Conservation (phyloP, 2,888 invertebrate species). For the Melanotus villosus region DNA sequence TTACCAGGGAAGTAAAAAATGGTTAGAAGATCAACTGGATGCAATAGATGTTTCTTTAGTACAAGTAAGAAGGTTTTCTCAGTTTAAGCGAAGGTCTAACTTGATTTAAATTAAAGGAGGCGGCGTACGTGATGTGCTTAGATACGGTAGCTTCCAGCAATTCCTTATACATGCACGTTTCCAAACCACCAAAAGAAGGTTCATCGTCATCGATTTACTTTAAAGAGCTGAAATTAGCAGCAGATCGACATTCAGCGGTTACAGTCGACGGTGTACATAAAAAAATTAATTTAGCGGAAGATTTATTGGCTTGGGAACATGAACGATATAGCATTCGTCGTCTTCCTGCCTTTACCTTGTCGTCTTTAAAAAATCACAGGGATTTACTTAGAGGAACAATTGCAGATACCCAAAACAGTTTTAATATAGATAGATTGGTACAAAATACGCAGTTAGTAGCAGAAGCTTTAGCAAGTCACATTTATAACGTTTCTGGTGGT, state of each 20-base stretch:
- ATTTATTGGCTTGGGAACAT: conserved; percentile 95
- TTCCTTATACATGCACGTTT: conserved; percentile 90
- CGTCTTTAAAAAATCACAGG: conserved; percentile 81
- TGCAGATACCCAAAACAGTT: conserved; percentile 74
- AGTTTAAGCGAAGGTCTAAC: too few relatives aligned
- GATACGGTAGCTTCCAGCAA: conserved; percentile 83
- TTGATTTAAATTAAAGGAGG: conserved; percentile 80
- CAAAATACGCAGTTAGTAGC: conserved; percentile 83
- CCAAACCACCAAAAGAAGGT: conserved; percentile 93
- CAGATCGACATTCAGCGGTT: conserved; percentile 67
- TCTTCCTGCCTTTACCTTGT: conserved; percentile 92
- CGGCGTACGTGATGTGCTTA: conserved; percentile 90
- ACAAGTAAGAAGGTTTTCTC: conserved; percentile 82
- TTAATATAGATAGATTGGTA: conserved; percentile 73
- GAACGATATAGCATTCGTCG: conserved; percentile 95
- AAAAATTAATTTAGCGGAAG: conserved; percentile 96
- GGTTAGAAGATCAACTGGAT: conserved; percentile 95
- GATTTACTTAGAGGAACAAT: conserved; percentile 75
- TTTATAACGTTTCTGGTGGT: conserved; percentile 80
- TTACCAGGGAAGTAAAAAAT: conserved; percentile 95
- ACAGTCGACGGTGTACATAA: conserved; percentile 85
- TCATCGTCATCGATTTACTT: conserved; percentile 79
- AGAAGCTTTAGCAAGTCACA: conserved; percentile 86
- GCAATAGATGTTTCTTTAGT: conserved; percentile 78
- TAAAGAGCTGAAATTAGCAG: conserved; percentile 74